Percentiles rank a stretch among this genome's conserved stretches.
Conservation (phyloP, 2,797 vertebrate species). For the Leucoraja ocellata region DNA sequence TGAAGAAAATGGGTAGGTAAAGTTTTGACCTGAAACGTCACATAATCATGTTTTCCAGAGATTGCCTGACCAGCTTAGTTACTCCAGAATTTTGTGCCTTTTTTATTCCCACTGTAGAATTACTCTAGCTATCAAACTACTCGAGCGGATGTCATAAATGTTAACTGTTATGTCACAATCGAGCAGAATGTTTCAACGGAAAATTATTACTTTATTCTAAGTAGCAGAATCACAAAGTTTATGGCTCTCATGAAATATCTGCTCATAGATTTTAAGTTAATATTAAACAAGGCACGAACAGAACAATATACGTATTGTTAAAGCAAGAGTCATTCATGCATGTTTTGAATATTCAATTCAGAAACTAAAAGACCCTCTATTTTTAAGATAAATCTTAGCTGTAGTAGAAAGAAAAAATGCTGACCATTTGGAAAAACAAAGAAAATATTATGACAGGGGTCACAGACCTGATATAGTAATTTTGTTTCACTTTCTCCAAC, state of each 20-base stretch:
- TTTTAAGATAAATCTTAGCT: not conserved
- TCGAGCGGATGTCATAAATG: not conserved
- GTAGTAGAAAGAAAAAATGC: not conserved
- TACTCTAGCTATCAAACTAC: not conserved
- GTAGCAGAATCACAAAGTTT: not conserved
- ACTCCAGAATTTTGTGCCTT: too few species aligned
- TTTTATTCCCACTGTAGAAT: too few species aligned
- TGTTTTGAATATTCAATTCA: not conserved
- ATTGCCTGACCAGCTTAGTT: too few species aligned
- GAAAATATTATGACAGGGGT: not conserved
- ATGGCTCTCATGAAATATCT: not conserved
- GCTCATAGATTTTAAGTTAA: not conserved
- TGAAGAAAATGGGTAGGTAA: too few species aligned
- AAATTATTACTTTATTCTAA: not conserved
- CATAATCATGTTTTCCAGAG: too few species aligned
- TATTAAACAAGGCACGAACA: not conserved
- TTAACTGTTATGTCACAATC: not conserved
- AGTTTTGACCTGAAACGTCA: too few species aligned
- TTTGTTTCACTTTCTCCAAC: not conserved
- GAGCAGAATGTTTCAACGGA: not conserved
- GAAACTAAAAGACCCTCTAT: not conserved
- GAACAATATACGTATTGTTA: not conserved
- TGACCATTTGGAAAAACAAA: not conserved
- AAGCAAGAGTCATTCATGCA: not conserved
- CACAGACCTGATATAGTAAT: not conserved